Percentiles rank a stretch among this genome's conserved stretches.
Conservation (phyloP, 1,140 invertebrate species). For the Lysiphlebus fabarum region DNA sequence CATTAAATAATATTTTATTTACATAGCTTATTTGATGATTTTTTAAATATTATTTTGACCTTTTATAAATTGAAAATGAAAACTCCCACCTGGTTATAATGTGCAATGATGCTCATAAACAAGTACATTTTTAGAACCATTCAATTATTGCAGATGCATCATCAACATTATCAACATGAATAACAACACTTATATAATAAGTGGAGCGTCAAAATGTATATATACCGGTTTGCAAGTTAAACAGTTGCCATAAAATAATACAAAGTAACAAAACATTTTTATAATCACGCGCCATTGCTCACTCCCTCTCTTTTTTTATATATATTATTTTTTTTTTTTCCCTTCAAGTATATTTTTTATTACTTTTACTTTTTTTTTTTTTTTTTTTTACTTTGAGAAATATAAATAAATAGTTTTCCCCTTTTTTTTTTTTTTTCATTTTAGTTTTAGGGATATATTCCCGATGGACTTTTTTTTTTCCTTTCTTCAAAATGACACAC, state of each 20-base stretch:
- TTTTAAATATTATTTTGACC: too few species aligned
- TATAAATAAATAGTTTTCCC: slow-evolving; percentile 6
- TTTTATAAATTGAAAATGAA: too few species aligned
- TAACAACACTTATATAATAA: slow-evolving; percentile 43
- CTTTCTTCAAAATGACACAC: slow-evolving; percentile 2
- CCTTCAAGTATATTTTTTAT: background rate
- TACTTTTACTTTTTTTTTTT: background rate
- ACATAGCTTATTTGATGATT: too few species aligned
- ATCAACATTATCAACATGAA: slow-evolving; percentile 14
- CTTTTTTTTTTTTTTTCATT: slow-evolving; percentile 1
- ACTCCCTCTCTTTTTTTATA: background rate
- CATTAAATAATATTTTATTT: too few species aligned
- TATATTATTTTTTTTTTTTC: background rate
- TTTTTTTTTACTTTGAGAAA: background rate
- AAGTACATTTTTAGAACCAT: background rate
- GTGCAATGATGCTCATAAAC: background rate
- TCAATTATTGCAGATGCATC: slow-evolving; percentile 41
- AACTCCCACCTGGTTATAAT: slow-evolving; percentile 8
- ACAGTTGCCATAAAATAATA: slow-evolving; percentile 53
- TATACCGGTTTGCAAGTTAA: slow-evolving; percentile 36
- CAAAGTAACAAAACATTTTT: slow-evolving; percentile 31
- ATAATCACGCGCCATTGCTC: slow-evolving; percentile 40
- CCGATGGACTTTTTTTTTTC: background rate
- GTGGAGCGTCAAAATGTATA: slow-evolving; percentile 35
- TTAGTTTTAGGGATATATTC: too few species aligned